Conservation (phyloP, 2,113 vertebrate genomes). For the Pithys albifrons region DNA sequence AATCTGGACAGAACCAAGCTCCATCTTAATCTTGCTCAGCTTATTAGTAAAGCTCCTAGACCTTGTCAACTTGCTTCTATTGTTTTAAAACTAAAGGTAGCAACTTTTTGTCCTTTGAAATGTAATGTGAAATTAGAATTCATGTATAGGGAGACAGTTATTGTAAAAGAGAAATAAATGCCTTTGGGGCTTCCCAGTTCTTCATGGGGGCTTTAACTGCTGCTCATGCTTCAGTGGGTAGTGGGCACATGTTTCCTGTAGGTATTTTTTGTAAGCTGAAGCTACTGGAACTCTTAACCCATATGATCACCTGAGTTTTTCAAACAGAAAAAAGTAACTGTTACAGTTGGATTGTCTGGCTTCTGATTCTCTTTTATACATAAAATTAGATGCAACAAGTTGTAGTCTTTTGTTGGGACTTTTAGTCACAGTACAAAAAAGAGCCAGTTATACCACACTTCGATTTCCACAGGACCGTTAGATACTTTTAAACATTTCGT, state of each 20-base stretch:
- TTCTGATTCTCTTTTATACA: not conserved
- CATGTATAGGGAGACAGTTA: not conserved
- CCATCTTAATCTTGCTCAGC: not conserved
- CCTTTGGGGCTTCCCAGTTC: not conserved
- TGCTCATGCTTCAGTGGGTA: not conserved
- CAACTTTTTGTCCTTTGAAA: not conserved
- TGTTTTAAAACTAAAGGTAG: not conserved
- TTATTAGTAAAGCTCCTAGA: not conserved
- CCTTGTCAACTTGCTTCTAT: not conserved
- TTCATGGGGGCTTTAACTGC: not conserved
- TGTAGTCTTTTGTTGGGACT: not conserved
- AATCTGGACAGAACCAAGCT: not conserved
- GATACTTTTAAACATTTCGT: not conserved
- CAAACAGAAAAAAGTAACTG: not conserved
- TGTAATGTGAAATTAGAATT: not conserved
- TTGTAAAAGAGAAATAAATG: not conserved
- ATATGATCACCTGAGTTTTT: not conserved
- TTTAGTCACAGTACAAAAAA: not conserved
- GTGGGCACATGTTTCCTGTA: not conserved
- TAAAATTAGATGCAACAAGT: not conserved
- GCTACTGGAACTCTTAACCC: not conserved
- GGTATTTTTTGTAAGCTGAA: not conserved
- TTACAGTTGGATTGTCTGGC: not conserved
- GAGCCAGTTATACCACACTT: rapidly evolving
- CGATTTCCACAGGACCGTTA: not conserved